Base-by-base conservation (phyloP, 2,888 invertebrate species). In the Pristionchus entomophagus region DNA sequence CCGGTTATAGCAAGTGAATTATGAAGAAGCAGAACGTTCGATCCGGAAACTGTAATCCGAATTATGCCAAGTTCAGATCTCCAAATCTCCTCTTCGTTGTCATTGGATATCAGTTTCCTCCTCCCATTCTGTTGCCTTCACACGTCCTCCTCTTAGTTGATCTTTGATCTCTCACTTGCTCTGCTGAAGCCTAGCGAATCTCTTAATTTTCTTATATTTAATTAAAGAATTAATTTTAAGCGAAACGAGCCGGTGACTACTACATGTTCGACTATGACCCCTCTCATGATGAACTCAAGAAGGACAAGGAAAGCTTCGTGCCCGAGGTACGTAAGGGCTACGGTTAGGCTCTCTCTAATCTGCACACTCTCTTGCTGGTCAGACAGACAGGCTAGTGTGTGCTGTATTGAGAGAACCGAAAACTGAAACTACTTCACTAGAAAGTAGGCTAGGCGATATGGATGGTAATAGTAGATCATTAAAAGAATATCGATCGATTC, bases 211-310 rank as follows among this genome's bases (percentile, higher is more conserved):
- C 65, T n/a, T 19, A 19, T 22, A 22, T 22, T 41, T n/a, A 77
- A 29, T 59, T 22, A 56, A 32, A 41, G 26, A 19, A 38, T 84
- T 14, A 17, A 38, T 87, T 94, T 94, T 84, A 95, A 99, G 99
- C 99, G 84, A 96, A 99, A 87, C 96, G 98, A 84, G 98, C 98
- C 87, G 99, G 99, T 29, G 99, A 99, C 95, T 99, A 99, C 95
- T 99, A 98, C 95, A 97, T 99, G 97, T 99, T 99, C 95, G 98
- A 98, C 93, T 97, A 98, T 90, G 95, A 94, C 56, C 92, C 94
- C 22, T 89, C 89, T 80, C 87, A 87, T 32, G 92, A 92, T 85
- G 91, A 91, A 73, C 88, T 92, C 26, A 89, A 89, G 32, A 88
- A 88, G 38, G 92, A 92, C 17, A 89, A 90, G 14, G 91, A 93